Conservation (phyloP, 2,797 vertebrate genomes). For the Enteromius treurensis region DNA sequence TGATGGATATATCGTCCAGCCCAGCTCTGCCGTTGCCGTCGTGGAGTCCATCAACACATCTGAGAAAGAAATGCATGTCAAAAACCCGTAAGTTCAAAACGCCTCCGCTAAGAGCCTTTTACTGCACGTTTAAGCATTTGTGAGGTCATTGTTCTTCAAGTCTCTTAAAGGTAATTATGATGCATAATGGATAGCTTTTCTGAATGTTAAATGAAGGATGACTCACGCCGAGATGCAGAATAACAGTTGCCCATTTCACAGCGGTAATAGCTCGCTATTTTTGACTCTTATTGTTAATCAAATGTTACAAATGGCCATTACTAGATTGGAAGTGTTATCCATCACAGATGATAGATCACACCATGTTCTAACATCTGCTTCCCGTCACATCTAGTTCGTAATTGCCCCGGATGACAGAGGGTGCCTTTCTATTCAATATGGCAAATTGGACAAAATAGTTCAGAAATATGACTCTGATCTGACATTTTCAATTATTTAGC, state of each 20-base stretch:
- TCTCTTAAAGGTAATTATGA: conserved; percentile 58
- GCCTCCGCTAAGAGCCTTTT: conserved; percentile 51
- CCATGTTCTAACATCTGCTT: conserved; percentile 55
- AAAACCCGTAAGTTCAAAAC: conserved; percentile 45
- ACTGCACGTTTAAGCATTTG: conserved; percentile 50
- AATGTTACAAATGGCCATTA: conserved; percentile 48
- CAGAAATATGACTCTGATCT: conserved; percentile 49
- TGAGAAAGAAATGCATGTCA: conserved; percentile 69
- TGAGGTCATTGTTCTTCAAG: conserved; percentile 56
- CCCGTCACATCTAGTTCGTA: conserved; percentile 23
- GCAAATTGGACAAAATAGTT: conserved; percentile 50
- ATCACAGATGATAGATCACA: conserved; percentile 52
- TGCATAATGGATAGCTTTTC: conserved; percentile 57
- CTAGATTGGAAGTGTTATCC: conserved; percentile 49
- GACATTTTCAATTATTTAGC: conserved; percentile 68
- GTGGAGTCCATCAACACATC: conserved; percentile 97
- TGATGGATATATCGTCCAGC: conserved; percentile 90
- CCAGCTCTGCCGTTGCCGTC: conserved; percentile 93
- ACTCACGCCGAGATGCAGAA: conserved; percentile 51
- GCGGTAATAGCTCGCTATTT: conserved; percentile 40
- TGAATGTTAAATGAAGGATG: conserved; percentile 59
- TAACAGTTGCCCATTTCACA: conserved; percentile 58
- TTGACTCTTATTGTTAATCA: conserved; percentile 58
- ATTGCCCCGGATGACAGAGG: conserved; percentile 29
- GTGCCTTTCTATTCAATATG: conserved; percentile 24